phyloP scores from a whole-genome alignment of 2,797 vertebrate species.

The Etheostoma perlongum region DNA sequence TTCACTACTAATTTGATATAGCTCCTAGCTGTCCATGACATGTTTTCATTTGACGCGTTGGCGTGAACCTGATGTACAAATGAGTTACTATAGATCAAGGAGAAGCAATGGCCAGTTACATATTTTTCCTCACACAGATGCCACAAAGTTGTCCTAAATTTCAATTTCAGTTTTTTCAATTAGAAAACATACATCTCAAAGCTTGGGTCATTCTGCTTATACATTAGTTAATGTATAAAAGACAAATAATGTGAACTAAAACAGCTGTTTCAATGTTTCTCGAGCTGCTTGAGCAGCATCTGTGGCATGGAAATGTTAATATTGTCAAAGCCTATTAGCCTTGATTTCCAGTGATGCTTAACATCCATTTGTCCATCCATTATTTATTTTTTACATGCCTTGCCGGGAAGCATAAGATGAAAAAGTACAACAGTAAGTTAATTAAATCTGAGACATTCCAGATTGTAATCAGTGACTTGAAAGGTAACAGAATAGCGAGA shows the following conservation, averaged over 20 bases:
- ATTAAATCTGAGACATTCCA: constrained; percentile 80
- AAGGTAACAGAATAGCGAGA: constrained; percentile 57
- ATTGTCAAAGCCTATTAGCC: constrained; percentile 59
- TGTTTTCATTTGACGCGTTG: neutral
- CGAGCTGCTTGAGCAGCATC: constrained; percentile 38
- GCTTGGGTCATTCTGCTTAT: neutral
- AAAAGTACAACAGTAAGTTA: constrained; percentile 70
- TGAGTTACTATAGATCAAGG: neutral
- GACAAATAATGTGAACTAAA: constrained; percentile 6
- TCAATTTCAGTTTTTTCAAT: neutral
- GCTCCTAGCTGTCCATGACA: neutral
- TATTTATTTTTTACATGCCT: constrained; percentile 62
- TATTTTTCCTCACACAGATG: neutral
- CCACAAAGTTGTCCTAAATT: too few relatives aligned
- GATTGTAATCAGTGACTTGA: constrained; percentile 81
- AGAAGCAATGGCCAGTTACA: neutral
- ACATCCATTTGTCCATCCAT: constrained; percentile 68
- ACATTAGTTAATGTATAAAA: neutral
- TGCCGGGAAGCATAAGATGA: constrained; percentile 62
- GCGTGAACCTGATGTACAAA: neutral
- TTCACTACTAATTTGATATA: neutral
- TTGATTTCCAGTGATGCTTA: constrained; percentile 63
- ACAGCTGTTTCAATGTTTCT: constrained; percentile 20
- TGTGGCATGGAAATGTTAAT: constrained; percentile 58
- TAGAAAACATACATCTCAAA: neutral